Base-by-base conservation (phyloP, 2,113 vertebrate genomes). In the Cavia aperea region DNA sequence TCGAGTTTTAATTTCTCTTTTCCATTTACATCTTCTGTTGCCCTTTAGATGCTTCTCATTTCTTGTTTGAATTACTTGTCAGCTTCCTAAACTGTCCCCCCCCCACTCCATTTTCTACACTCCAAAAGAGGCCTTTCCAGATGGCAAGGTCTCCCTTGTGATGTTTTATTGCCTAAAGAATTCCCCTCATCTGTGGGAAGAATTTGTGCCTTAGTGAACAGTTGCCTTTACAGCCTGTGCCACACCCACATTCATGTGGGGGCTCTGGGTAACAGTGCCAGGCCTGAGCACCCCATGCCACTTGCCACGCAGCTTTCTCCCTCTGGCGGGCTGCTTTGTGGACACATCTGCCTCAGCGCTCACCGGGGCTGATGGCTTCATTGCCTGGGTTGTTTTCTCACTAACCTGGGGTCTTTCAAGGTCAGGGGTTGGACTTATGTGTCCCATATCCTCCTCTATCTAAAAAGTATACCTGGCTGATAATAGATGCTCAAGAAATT, bases 291-390 rank as follows among this genome's bases (percentile, higher is more conserved):
- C 16, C 51, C 49, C 36, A 4, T 0, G 0, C 16, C 43, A 39
- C 24, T n/a, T 68, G 73, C 39, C 29, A 1, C 18, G 7, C 1
- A 24, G 51, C 29, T 29, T 26, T 43, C 66, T 21, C 19, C 31
- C 36, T 14, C 19, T 5, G 66, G 6, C 16, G 29, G 6, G 1
- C 43, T 46, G 24, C 19, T 8, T 11, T 24, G 51, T 4, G 43
- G 3, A 8, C 9, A 36, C 0, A 7, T 16, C 16, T 36, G 58
- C 46, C 62, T 66, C 5, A 1, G 8, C 0, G 1, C 24, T 23
- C 24, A 14, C 13, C 54, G 13, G 19, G 46, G 60, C 8, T 10
- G 43, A 6, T 63, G 12, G 12, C 16, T 24, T 39, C 4, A 39
- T 26, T 4, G 31, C 66, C 31, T 12, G 26, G 3, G 49, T 54